Evolutionary conservation across 2,888 invertebrate genomes (phyloP), one percentile per base, ranked within the genome.

Genomic region (Aspidiotus destructor): DNA sequence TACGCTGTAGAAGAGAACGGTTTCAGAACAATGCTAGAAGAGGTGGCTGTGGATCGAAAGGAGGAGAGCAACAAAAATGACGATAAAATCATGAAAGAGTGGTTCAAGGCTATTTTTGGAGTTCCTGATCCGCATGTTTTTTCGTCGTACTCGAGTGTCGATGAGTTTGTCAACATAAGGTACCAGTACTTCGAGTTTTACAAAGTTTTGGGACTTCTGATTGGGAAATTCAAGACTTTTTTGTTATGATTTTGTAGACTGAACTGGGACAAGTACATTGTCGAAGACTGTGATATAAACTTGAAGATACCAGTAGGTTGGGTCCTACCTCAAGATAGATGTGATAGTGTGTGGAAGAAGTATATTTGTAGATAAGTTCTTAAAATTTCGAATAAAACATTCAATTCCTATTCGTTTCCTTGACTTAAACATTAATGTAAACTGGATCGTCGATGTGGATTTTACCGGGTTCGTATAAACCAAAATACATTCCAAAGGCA

Each of bases 241-340:
- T 6, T 48, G 48, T n/a, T 48, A 11, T 48, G 11, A 55, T 64
- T 64, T 57, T 64, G 28, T 54, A 64, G 64, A 44, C 42, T 10
- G 42, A 54, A n/a, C 8, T 68, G 68, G 68, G 68, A 68, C 54
- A 68, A 61, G n/a, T 60, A 41, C 42, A 61, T 68, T 8, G 68
- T 68, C 1, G 60, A 60, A 17, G 41, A 68, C 11, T 53, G 53
- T 28, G 11, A 41, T 7, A 41, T 41, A 7, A 40, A 41, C 10
- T 68, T 61, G 7, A 61, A 42, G 28, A 68, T 68, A 13, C 68
- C 68, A 16, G 60, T 16, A 5, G 68, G 68, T 17, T 68, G 68
- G 68, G 41, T 68, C 5, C 7, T 61, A 41, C 61, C 68, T 9
- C 40, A 52, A 52, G 42, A 68, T 15, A 42, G 41, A 8, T 15